phyloP scores from a whole-genome alignment of 1,140 invertebrate species.

The Holotrichia oblita region DNA sequence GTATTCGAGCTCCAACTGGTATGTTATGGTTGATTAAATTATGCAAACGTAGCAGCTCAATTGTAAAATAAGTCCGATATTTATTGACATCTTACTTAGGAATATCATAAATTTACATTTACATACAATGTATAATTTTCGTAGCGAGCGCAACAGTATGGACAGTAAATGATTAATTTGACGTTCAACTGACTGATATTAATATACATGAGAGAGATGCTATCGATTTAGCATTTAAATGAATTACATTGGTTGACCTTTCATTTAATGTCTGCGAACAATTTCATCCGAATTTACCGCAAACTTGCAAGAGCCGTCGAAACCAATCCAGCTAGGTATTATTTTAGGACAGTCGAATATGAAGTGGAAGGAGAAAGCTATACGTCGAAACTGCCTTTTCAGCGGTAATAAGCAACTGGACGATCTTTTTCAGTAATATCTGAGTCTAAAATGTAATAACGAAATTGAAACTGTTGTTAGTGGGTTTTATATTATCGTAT shows the following conservation, averaged over 20 bases:
- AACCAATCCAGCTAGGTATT: conserved; percentile 3
- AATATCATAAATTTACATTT: conserved; percentile 20
- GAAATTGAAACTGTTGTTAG: too few species aligned
- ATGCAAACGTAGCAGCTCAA: too few species aligned
- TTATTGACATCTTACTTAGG: background rate
- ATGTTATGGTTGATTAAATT: background rate
- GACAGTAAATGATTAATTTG: conserved; percentile 6
- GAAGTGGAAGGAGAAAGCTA: background rate
- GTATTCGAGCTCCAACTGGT: background rate
- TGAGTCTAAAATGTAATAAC: too few species aligned
- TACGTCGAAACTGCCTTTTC: background rate
- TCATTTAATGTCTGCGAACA: conserved; percentile 7
- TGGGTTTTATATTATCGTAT: too few species aligned
- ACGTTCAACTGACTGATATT: conserved; percentile 24
- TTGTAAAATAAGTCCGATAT: background rate
- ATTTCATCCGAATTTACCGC: background rate
- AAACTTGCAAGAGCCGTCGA: background rate
- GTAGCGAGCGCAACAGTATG: background rate
- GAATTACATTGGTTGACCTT: conserved; percentile 3
- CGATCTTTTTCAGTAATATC: too few species aligned
- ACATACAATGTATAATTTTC: conserved; percentile 14
- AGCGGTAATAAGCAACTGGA: background rate
- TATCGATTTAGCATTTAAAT: conserved; percentile 24
- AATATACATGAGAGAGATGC: conserved; percentile 25
- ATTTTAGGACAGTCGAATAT: background rate